Conservation (phyloP, 1,140 invertebrate genomes). For the Cecropterus lyciades region DNA sequence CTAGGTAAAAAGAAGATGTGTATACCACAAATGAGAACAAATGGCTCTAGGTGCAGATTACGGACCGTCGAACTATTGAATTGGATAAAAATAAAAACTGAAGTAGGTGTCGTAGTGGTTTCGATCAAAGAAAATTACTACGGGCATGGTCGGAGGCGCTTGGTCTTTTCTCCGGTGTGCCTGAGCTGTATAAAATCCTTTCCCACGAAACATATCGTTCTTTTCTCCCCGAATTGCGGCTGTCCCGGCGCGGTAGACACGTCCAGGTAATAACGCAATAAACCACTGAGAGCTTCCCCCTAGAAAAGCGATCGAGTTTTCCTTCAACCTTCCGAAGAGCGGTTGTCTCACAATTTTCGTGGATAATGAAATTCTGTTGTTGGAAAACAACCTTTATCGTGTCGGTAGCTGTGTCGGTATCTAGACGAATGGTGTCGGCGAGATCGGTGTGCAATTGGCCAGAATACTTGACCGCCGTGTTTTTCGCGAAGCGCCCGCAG, state of each 20-base stretch:
- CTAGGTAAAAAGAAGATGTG: no score
- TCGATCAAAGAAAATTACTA: conserved; percentile 78
- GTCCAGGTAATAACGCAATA: conserved; percentile 84
- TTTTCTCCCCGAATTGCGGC: conserved; percentile 79
- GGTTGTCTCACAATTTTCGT: conserved; percentile 66
- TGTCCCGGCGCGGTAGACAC: conserved; percentile 75
- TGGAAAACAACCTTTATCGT: conserved; percentile 67
- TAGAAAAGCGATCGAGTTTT: conserved; percentile 82
- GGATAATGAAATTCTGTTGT: conserved; percentile 40
- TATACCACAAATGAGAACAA: conserved; percentile 39
- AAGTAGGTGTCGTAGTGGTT: conserved; percentile 65
- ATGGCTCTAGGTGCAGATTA: conserved; percentile 41
- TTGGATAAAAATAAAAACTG: conserved; percentile 73
- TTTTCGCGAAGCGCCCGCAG: conserved; percentile 70
- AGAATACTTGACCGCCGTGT: conserved; percentile 68
- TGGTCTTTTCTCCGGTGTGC: conserved; percentile 59
- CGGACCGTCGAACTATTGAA: conserved; percentile 61
- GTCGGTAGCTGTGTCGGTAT: conserved; percentile 56
- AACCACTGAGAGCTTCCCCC: conserved; percentile 81
- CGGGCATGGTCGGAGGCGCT: conserved; percentile 50
- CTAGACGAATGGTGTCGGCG: conserved; percentile 37
- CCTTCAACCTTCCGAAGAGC: conserved; percentile 75
- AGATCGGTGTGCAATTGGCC: conserved; percentile 62
- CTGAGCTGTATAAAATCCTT: conserved; percentile 74
- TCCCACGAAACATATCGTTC: conserved; percentile 77